These are phyloP conservation scores for Aporrectodea caliginosa DNA, from an alignment of 1,140 invertebrate genomes.

Conservation along the genomic window DNA sequence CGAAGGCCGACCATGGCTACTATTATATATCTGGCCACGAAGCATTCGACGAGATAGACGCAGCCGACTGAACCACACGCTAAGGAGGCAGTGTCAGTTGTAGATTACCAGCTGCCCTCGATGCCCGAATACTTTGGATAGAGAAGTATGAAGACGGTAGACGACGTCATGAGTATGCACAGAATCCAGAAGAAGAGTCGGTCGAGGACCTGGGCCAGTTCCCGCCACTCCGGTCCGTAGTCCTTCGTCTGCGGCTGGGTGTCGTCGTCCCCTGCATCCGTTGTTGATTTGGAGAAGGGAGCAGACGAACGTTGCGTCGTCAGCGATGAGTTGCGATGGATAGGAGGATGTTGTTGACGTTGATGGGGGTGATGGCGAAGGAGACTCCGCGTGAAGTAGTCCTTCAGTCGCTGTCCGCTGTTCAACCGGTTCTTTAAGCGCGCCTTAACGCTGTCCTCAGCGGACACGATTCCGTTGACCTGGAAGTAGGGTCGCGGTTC, in stretches of 20 bases:
- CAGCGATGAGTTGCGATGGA: neutral
- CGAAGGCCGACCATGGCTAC: too few species aligned
- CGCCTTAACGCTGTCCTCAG: neutral
- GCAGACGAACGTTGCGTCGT: neutral
- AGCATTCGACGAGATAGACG: too few species aligned
- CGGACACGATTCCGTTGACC: neutral
- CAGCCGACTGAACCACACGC: too few species aligned
- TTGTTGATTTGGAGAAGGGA: neutral
- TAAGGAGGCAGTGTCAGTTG: too few species aligned
- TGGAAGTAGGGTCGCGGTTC: neutral
- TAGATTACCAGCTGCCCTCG: neutral
- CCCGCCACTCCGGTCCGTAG: slow-evolving; percentile 15
- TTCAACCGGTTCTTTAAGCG: neutral
- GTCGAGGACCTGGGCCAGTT: slow-evolving; percentile 22
- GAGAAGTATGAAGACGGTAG: slow-evolving; percentile 14
- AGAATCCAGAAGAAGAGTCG: slow-evolving; percentile 28
- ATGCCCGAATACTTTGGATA: slow-evolving; percentile 15
- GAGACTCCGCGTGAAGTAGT: neutral
- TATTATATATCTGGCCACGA: too few species aligned
- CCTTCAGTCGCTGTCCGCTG: neutral
- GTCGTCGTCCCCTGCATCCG: neutral
- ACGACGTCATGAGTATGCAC: slow-evolving; percentile 16
- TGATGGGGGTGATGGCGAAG: neutral
- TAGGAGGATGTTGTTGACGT: neutral
- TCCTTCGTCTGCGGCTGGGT: neutral